Evolutionary conservation across 53 echinoderm and acorn worm genomes (phyloP).

Genomic region (Astropecten irregularis): DNA sequence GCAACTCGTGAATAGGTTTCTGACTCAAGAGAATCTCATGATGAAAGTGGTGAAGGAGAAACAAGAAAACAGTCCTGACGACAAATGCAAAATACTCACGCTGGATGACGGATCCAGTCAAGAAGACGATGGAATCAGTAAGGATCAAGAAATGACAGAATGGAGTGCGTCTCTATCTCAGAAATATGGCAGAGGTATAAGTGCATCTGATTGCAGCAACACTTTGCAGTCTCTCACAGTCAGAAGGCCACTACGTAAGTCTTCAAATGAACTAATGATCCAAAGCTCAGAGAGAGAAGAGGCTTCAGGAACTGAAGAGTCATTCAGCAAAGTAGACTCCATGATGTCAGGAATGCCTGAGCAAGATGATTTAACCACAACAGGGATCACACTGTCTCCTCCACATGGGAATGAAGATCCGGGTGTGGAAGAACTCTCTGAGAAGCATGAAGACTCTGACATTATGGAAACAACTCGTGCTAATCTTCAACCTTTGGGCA

Average conservation of each 20-base stretch:
- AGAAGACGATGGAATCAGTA: constrained; percentile 31
- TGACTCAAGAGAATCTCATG: constrained; percentile 72
- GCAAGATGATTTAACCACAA: too few species aligned
- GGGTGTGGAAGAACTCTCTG: too few species aligned
- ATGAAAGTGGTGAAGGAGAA: constrained; percentile 46
- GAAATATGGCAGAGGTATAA: constrained; percentile 75
- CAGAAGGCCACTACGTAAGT: constrained; percentile 45
- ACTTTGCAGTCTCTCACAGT: constrained; percentile 77
- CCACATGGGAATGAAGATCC: too few species aligned
- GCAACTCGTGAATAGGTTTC: constrained; percentile 67
- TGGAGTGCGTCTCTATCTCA: constrained; percentile 18
- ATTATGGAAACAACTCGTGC: too few species aligned
- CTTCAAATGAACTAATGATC: neutral
- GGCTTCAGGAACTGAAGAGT: neutral
- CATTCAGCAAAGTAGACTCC: neutral
- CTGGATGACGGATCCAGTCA: constrained; percentile 19
- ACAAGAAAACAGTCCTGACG: neutral
- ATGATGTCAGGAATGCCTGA: neutral
- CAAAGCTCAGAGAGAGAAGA: neutral
- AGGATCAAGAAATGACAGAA: neutral
- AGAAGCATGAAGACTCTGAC: too few species aligned
- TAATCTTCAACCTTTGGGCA: too few species aligned
- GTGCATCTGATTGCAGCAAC: constrained; percentile 72
- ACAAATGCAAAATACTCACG: neutral
- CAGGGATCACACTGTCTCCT: too few species aligned